Percentiles rank a stretch among this genome's conserved stretches.
Evolutionary conservation across 1,140 invertebrate genomes (phyloP).

Genomic region (Drosophila kohkoa): DNA sequence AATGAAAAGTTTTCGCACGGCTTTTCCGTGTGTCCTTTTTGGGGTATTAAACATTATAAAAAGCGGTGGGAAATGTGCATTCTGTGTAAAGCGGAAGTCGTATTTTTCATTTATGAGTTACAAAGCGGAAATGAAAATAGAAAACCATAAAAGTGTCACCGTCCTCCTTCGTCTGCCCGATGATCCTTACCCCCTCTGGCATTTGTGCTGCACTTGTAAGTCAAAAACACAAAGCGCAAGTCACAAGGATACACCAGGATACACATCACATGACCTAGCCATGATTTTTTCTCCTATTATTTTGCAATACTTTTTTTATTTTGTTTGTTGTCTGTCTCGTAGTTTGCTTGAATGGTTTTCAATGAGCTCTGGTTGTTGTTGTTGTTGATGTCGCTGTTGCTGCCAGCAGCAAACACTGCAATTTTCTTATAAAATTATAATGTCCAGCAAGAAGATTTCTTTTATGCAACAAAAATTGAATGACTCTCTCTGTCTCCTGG

Average conservation of each 20-base stretch:
- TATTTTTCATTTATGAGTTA: constrained; percentile 72
- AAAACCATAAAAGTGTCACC: constrained; percentile 71
- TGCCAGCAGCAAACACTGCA: constrained; percentile 50
- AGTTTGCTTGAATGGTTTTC: constrained; percentile 54
- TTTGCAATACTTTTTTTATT: constrained; percentile 9
- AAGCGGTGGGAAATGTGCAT: not conserved
- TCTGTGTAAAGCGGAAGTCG: constrained; percentile 54
- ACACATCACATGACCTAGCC: constrained; percentile 23
- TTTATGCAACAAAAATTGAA: constrained; percentile 72
- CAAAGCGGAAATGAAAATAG: constrained; percentile 77
- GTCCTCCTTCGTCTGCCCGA: not conserved
- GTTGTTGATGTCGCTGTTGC: constrained; percentile 8
- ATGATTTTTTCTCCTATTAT: constrained; percentile 20
- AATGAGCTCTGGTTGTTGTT: constrained; percentile 41
- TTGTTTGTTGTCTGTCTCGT: constrained; percentile 15
- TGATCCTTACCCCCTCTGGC: not conserved
- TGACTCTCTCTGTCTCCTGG: constrained; percentile 26
- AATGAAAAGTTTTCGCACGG: constrained; percentile 40
- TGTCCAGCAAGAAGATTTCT: constrained; percentile 63
- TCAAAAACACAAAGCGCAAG: constrained; percentile 32
- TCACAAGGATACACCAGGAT: constrained; percentile 19
- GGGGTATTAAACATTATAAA: constrained; percentile 31
- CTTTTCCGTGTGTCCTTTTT: constrained; percentile 26
- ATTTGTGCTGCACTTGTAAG: constrained; percentile 45
- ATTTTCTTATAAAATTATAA: constrained; percentile 80